These are phyloP conservation scores for Liposcelis brunnea DNA, from an alignment of 2,888 invertebrate species.

Conservation along the genomic window DNA sequence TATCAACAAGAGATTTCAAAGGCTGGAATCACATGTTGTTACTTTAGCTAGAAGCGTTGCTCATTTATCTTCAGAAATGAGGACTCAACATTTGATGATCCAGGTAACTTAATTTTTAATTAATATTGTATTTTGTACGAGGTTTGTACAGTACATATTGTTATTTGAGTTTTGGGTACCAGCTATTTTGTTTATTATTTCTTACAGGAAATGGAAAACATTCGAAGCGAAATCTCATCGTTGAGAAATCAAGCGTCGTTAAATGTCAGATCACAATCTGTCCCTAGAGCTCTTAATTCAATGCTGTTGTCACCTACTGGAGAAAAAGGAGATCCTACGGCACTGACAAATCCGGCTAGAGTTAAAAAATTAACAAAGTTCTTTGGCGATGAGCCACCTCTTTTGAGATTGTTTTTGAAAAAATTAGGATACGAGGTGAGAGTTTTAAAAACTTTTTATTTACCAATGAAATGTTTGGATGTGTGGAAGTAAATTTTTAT, in stretches of 20 bases:
- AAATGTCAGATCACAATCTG: conserved; percentile 44
- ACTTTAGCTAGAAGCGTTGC: conserved; percentile 80
- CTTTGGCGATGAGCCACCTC: conserved; percentile 84
- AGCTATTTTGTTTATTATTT: conserved; percentile 12
- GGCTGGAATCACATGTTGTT: conserved; percentile 79
- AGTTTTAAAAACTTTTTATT: neutral
- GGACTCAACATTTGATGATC: conserved; percentile 74
- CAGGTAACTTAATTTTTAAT: conserved; percentile 31
- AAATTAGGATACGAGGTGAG: conserved; percentile 80
- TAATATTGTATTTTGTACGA: too few relatives aligned
- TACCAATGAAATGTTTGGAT: neutral
- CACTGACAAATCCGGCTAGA: conserved; percentile 68
- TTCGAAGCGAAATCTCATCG: conserved; percentile 64
- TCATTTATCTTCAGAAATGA: conserved; percentile 79
- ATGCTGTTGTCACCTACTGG: conserved; percentile 10
- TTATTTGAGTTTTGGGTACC: neutral
- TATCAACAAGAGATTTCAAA: conserved; percentile 72
- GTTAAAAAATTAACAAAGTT: conserved; percentile 82
- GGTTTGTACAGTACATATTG: neutral
- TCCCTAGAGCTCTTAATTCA: conserved; percentile 29
- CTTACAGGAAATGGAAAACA: conserved; percentile 64
- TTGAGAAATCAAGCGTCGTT: conserved; percentile 48
- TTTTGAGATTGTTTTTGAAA: conserved; percentile 73
- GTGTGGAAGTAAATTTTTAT: too few relatives aligned
- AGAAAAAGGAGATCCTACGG: conserved; percentile 25